Evolutionary conservation across 2,888 invertebrate species (phyloP).

Genomic region (Druceiella hillmani): DNA sequence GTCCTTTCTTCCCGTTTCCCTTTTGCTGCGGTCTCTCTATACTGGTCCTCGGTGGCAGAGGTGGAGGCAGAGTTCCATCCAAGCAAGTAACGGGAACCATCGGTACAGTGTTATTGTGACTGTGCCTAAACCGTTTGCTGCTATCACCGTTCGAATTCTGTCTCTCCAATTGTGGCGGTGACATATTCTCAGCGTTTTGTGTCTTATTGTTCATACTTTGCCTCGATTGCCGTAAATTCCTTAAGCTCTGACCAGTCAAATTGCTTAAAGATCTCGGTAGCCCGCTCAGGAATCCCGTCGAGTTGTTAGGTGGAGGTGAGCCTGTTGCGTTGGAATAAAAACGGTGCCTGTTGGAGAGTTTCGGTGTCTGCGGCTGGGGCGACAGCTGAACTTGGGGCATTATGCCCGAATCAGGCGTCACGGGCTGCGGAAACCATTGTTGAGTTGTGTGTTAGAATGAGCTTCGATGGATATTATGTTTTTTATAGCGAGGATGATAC

Average conservation of each 20-base stretch:
- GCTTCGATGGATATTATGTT: too few relatives aligned
- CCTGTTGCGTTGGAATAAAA: constrained; percentile 21
- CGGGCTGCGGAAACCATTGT: too few relatives aligned
- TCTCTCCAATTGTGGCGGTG: constrained; percentile 32
- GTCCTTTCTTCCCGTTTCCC: constrained; percentile 26
- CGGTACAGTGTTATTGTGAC: constrained; percentile 39
- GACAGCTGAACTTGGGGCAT: too few relatives aligned
- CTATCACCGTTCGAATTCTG: constrained; percentile 31
- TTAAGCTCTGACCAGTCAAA: constrained; percentile 43
- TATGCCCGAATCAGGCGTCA: too few relatives aligned
- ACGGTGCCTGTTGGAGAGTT: constrained; percentile 22
- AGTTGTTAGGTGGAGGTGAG: constrained; percentile 24
- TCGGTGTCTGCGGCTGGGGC: constrained; percentile 25
- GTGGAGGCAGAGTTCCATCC: constrained; percentile 37
- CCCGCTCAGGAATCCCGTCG: constrained; percentile 40
- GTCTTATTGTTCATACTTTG: constrained; percentile 17
- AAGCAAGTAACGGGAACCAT: constrained; percentile 42
- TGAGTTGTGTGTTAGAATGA: too few relatives aligned
- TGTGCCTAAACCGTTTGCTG: constrained; percentile 30
- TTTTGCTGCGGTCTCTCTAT: constrained; percentile 28
- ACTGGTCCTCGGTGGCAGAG: constrained; percentile 37
- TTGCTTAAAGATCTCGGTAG: constrained; percentile 45
- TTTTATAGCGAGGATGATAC: too few relatives aligned
- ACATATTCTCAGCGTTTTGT: constrained; percentile 30
- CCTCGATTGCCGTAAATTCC: constrained; percentile 36